These are phyloP conservation scores for Tanypteryx hageni DNA, from an alignment of 2,888 invertebrate genomes.

Conservation along the genomic window DNA sequence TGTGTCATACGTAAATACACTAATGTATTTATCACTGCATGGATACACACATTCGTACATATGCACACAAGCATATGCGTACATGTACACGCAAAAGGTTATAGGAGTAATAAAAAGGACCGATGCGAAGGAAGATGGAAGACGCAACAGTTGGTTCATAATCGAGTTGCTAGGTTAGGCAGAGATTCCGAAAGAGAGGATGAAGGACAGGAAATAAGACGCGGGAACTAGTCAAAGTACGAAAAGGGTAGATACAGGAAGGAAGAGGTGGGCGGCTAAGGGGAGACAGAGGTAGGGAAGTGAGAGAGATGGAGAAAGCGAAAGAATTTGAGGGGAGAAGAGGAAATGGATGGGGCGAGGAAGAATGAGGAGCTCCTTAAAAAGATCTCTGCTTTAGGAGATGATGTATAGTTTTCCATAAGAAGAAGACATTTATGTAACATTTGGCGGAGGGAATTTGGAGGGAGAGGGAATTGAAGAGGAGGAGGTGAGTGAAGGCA, in stretches of 20 bases:
- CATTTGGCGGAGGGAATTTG: background rate
- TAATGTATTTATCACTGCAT: no score
- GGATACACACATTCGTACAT: no score
- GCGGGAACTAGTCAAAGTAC: background rate
- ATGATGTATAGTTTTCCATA: background rate
- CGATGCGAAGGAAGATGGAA: background rate
- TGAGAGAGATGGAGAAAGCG: background rate
- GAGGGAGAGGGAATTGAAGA: background rate
- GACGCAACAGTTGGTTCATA: constrained; percentile 3
- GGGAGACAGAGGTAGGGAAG: background rate
- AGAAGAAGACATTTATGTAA: background rate
- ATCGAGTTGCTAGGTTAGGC: background rate
- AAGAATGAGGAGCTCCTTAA: background rate
- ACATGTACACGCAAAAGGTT: no score
- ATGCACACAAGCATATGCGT: no score
- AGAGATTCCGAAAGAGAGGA: background rate
- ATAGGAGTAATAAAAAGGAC: no score
- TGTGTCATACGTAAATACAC: no score
- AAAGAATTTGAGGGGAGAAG: background rate
- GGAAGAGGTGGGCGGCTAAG: background rate
- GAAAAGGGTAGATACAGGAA: background rate
- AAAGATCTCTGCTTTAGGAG: background rate
- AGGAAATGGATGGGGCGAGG: background rate
- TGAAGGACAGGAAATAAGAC: background rate
- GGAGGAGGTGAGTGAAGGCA: background rate